Evolutionary conservation across 64 coral and sea anemone species (phyloP).

Genomic region (Montipora sp.): DNA sequence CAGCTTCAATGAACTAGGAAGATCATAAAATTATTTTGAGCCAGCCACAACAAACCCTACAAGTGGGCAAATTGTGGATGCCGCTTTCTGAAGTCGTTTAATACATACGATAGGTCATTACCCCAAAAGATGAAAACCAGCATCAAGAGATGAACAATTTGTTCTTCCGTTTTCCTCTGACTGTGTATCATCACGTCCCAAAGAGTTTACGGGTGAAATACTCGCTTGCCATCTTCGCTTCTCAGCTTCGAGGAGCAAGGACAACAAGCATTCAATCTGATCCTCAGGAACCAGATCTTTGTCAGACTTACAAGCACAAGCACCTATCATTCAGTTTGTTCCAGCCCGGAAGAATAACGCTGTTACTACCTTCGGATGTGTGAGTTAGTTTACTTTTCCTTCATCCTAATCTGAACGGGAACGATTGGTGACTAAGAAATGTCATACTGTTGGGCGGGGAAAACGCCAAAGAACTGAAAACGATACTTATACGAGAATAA

Average conservation of each 20-base stretch:
- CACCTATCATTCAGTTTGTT: slow-evolving; percentile 17
- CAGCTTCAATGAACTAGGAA: too few species aligned
- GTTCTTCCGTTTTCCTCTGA: background rate
- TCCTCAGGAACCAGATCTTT: slow-evolving; percentile 51
- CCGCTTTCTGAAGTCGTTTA: too few species aligned
- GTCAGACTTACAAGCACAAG: slow-evolving; percentile 49
- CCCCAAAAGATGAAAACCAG: slow-evolving; percentile 14
- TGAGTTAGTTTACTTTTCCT: background rate
- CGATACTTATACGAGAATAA: too few species aligned
- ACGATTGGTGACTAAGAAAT: background rate
- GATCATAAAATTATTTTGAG: too few species aligned
- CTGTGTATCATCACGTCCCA: background rate
- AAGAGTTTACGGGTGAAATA: slow-evolving; percentile 39
- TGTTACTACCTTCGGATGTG: background rate
- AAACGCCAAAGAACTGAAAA: too few species aligned
- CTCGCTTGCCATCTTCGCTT: slow-evolving; percentile 40
- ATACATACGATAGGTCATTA: background rate
- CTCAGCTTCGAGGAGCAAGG: slow-evolving; percentile 48
- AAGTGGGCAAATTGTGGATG: too few species aligned
- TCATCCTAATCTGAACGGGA: background rate
- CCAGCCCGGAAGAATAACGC: background rate
- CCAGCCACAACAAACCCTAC: too few species aligned
- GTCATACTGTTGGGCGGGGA: too few species aligned
- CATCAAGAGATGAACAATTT: background rate
- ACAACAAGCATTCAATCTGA: slow-evolving; percentile 30